Evolutionary conservation across 2,797 vertebrate genomes (phyloP).

Genomic region (Ispidina picta): DNA sequence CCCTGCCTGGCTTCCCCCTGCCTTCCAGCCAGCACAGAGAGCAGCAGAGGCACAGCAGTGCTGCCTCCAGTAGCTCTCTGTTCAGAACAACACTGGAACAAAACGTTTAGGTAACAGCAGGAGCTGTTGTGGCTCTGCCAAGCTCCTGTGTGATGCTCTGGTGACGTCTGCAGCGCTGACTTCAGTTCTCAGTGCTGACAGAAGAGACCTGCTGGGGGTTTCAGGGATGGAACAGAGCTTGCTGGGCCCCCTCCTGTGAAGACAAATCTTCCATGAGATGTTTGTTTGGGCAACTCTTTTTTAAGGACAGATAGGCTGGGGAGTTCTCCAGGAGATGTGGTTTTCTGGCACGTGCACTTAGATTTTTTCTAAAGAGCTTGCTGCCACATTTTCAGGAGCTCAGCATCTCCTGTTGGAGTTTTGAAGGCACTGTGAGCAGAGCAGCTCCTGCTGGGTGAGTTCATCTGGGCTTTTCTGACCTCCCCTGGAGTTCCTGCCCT

Average conservation of each 20-base stretch:
- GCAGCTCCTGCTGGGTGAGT: background rate
- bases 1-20: background rate
- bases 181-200: background rate
- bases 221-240: background rate
- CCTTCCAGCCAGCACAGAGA: background rate
- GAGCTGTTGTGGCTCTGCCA: background rate
- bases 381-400: background rate
- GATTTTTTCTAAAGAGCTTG: background rate
- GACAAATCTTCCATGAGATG: background rate
- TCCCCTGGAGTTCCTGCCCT: background rate
- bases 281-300: background rate
- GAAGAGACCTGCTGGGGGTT: background rate
- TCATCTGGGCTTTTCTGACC: background rate
- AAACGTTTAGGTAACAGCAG: background rate
- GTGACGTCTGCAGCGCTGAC: background rate
- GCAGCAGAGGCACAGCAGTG: background rate
- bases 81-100: background rate
- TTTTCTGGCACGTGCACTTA: background rate
- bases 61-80: background rate
- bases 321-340: background rate
- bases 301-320: background rate
- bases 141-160: background rate
- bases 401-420: fast-evolving
- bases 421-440: background rate
- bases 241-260: background rate